Percentiles rank a stretch among this genome's conserved stretches.
phyloP scores from a whole-genome alignment of 1,140 invertebrate genomes.

The Sitobion miscanthi region DNA sequence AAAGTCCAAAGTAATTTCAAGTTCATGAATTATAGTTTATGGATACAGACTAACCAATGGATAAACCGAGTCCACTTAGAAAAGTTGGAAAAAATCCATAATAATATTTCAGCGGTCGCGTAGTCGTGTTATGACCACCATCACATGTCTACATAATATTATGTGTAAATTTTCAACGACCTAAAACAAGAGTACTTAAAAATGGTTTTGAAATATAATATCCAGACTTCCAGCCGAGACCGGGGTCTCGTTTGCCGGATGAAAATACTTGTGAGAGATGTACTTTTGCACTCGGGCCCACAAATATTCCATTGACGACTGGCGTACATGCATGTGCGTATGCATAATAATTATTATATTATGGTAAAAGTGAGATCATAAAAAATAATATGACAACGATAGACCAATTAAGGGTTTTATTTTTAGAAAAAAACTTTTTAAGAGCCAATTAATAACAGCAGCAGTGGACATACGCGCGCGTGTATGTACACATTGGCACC shows the following conservation, averaged over 20 bases:
- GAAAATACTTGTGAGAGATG: conserved; percentile 12
- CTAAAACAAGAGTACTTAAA: conserved; percentile 31
- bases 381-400: conserved; percentile 10
- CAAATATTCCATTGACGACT: conserved; percentile 4
- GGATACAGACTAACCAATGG: not conserved
- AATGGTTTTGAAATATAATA: conserved; percentile 44
- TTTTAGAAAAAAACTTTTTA: conserved; percentile 42
- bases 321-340: not conserved
- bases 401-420: conserved; percentile 48
- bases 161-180: not conserved
- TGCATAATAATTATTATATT: conserved; percentile 1
- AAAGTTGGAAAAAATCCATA: conserved; percentile 40
- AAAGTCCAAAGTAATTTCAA: not conserved
- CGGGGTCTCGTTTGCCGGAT: not conserved
- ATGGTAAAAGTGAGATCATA: conserved; percentile 28
- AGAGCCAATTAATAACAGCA: conserved; percentile 35
- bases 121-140: not conserved
- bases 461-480: not conserved
- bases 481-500: conserved; percentile 5
- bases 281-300: conserved; percentile 10
- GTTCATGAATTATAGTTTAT: not conserved
- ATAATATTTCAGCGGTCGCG: not conserved
- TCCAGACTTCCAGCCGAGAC: not conserved
- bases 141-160: not conserved
- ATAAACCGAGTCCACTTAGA: not conserved